Percentiles rank a stretch among this genome's conserved stretches.
These are phyloP conservation scores for Embiotoca jacksoni DNA, from an alignment of 2,113 vertebrate genomes.

Conservation along the genomic window DNA sequence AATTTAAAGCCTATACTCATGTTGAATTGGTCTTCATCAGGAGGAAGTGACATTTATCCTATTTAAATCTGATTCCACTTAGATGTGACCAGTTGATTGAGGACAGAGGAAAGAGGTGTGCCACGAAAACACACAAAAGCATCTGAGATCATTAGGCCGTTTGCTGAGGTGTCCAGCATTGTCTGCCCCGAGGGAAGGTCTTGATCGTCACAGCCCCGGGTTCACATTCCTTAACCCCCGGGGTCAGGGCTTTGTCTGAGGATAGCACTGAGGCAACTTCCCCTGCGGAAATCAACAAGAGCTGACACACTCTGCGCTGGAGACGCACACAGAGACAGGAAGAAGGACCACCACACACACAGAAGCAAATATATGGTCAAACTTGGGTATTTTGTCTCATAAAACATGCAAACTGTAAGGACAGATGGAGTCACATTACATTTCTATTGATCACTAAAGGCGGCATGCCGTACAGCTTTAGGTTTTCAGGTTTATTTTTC, in stretches of 20 bases:
- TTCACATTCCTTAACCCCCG: constrained; percentile 85
- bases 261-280: constrained; percentile 81
- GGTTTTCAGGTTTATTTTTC: neutral
- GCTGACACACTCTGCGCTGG: constrained; percentile 67
- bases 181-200: constrained; percentile 73
- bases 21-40: neutral
- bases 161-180: constrained; percentile 69
- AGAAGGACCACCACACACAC: constrained; percentile 51
- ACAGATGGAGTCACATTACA: neutral
- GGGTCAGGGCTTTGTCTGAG: constrained; percentile 83
- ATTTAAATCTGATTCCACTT: constrained; percentile 23
- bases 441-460: neutral
- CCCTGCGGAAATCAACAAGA: constrained; percentile 79
- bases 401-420: neutral
- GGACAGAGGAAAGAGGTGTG: constrained; percentile 14
- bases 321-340: constrained; percentile 72
- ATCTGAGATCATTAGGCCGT: constrained; percentile 64
- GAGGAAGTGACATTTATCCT: constrained; percentile 7
- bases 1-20: neutral
- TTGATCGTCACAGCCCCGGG: constrained; percentile 71
- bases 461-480: neutral
- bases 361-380: constrained; percentile 33
- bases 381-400: constrained; percentile 1
- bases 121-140: constrained; percentile 25
- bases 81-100: constrained; percentile 26